Percentiles rank a stretch among this genome's conserved stretches.
Conservation (phyloP, 37 sponge, comb jelly and placozoan genomes). For the Cliona cf. orientalis region DNA sequence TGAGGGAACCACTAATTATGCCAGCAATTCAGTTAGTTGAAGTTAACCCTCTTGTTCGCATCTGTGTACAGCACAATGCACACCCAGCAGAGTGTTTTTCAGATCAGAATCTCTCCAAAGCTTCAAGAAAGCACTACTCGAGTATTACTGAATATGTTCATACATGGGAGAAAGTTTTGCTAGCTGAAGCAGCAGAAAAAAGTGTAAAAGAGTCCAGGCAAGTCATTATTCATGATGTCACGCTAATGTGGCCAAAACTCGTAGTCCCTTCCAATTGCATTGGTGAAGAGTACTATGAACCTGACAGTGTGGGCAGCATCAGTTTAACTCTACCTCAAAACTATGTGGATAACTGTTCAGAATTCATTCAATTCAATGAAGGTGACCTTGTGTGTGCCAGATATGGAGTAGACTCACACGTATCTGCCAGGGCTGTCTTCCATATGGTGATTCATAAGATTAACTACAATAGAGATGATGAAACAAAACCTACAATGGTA, state of each 20-base stretch:
- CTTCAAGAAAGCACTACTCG: conserved; percentile 47
- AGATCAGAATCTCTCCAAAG: conserved; percentile 23
- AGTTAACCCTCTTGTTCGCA: conserved; percentile 27
- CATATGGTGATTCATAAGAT: conserved; percentile 61
- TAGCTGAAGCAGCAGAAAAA: conserved; percentile 70
- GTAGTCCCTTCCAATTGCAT: conserved; percentile 14
- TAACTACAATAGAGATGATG: not conserved
- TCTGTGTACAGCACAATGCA: conserved; percentile 70
- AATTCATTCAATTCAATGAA: conserved; percentile 42
- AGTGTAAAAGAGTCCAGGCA: conserved; percentile 39
- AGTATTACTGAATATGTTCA: conserved; percentile 49
- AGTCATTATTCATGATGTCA: conserved; percentile 36
- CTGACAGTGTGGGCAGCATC: conserved; percentile 5
- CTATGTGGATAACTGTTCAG: conserved; percentile 12
- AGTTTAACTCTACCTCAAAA: conserved; percentile 4
- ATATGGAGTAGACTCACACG: conserved; percentile 21
- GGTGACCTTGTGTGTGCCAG: conserved; percentile 76
- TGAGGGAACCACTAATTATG: conserved; percentile 23
- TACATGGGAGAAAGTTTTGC: conserved; percentile 59
- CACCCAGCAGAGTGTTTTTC: conserved; percentile 74
- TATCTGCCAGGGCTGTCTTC: conserved; percentile 42
- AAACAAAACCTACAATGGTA: not conserved
- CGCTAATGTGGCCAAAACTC: conserved; percentile 67
- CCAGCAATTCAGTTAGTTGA: conserved; percentile 64
- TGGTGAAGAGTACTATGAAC: conserved; percentile 23